Percentiles rank a stretch among this genome's conserved stretches.
phyloP scores from a whole-genome alignment of 2,113 vertebrate species.

The Poicephalus gulielmi region DNA sequence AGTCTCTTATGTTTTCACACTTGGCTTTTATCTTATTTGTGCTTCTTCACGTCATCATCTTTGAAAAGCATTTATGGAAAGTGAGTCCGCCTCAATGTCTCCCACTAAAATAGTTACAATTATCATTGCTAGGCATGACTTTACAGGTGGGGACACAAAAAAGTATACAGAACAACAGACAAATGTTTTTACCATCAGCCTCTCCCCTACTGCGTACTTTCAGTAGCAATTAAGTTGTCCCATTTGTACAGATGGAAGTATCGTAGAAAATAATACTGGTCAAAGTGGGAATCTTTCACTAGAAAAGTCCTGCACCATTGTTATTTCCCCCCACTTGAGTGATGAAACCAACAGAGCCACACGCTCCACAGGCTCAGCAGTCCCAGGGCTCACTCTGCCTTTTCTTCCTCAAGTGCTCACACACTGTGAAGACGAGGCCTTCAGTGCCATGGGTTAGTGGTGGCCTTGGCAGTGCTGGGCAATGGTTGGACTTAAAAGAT shows the following conservation, averaged over 20 bases:
- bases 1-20: slow-evolving; percentile 3
- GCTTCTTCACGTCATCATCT: background rate
- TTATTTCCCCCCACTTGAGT: background rate
- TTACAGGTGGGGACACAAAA: background rate
- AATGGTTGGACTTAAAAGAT: background rate
- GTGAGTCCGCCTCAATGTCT: background rate
- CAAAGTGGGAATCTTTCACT: background rate
- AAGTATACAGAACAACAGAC: background rate
- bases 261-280: background rate
- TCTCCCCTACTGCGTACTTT: background rate
- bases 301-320: background rate
- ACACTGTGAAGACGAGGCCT: background rate
- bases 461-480: background rate
- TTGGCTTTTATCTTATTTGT: background rate
- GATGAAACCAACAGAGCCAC: background rate
- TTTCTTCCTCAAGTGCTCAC: background rate
- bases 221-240: background rate
- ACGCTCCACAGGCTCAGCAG: background rate
- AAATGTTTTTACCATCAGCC: background rate
- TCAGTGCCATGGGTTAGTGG: background rate
- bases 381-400: background rate
- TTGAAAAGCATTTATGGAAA: background rate
- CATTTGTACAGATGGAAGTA: background rate
- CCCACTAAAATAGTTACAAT: background rate
- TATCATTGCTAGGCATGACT: background rate